Conservation (phyloP, 2,113 vertebrate species). For the Scopus umbretta region DNA sequence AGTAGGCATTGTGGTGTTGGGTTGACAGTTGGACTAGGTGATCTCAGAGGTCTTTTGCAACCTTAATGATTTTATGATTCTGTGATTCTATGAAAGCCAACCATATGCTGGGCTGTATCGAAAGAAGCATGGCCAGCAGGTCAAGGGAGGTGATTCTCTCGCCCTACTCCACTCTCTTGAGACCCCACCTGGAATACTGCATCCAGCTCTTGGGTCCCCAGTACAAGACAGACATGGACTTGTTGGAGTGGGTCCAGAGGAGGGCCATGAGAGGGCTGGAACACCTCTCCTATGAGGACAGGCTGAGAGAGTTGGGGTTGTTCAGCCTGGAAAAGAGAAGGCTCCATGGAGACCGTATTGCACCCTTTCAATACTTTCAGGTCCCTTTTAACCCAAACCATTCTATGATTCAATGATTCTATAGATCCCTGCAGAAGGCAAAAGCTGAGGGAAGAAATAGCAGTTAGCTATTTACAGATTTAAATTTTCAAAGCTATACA, state of each 20-base stretch:
- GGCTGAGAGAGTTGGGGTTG: neutral
- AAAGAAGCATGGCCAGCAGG: neutral
- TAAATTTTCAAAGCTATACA: neutral
- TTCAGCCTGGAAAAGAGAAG: neutral
- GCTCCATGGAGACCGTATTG: rapidly evolving
- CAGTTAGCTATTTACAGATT: neutral
- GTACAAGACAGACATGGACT: neutral
- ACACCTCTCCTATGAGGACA: neutral
- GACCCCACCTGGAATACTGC: neutral
- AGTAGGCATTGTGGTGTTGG: too few species aligned
- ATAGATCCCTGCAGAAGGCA: neutral
- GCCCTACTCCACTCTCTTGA: neutral
- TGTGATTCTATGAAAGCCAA: too few species aligned
- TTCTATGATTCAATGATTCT: neutral
- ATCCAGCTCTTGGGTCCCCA: neutral
- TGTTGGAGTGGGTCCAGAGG: neutral
- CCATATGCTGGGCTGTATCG: neutral
- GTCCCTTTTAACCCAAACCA: neutral
- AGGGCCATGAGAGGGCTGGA: neutral
- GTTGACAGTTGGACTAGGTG: too few species aligned
- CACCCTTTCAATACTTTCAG: neutral
- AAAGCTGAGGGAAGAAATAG: neutral
- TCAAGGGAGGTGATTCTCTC: rapidly evolving
- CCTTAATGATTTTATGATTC: too few species aligned
- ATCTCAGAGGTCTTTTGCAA: too few species aligned